Evolutionary conservation across 2,797 vertebrate genomes (phyloP).

Genomic region (Enteromius paludinosus): DNA sequence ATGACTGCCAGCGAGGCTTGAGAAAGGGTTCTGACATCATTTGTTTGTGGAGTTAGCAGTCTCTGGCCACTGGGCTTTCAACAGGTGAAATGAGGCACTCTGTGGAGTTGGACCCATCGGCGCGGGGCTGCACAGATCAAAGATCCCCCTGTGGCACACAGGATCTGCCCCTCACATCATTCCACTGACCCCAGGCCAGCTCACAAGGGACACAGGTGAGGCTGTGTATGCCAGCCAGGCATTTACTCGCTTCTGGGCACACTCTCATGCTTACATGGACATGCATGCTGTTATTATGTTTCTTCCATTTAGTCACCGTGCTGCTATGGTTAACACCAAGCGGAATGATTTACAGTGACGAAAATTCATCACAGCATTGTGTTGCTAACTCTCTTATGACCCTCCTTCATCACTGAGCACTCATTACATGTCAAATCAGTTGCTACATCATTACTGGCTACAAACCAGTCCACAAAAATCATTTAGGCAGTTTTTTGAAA

Average conservation of each 20-base stretch:
- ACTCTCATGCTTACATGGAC: not conserved
- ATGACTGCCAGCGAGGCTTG: not conserved
- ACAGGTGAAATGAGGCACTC: slow-evolving; percentile 80
- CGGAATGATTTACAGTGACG: slow-evolving; percentile 12
- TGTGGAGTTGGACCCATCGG: slow-evolving; percentile 59
- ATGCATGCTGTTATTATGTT: not conserved
- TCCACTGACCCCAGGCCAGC: slow-evolving; percentile 66
- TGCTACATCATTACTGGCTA: not conserved
- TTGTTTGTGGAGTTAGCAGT: slow-evolving; percentile 38
- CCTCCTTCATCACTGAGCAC: not conserved
- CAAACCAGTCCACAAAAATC: not conserved
- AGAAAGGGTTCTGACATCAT: slow-evolving; percentile 39
- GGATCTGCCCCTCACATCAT: slow-evolving; percentile 62
- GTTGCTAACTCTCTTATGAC: not conserved
- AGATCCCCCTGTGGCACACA: slow-evolving; percentile 73
- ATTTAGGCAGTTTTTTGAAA: not conserved
- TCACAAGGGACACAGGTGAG: slow-evolving; percentile 48
- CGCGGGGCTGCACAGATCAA: slow-evolving; percentile 69
- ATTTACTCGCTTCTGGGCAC: slow-evolving; percentile 33
- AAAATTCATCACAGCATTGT: slow-evolving; percentile 8
- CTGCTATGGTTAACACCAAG: not conserved
- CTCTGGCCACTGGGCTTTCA: slow-evolving; percentile 70
- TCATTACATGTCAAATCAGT: not conserved
- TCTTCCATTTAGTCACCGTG: slow-evolving; percentile 28
- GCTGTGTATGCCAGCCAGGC: slow-evolving; percentile 38